Evolutionary conservation across 2,113 vertebrate species (phyloP).

Genomic region (Barbus barbus): DNA sequence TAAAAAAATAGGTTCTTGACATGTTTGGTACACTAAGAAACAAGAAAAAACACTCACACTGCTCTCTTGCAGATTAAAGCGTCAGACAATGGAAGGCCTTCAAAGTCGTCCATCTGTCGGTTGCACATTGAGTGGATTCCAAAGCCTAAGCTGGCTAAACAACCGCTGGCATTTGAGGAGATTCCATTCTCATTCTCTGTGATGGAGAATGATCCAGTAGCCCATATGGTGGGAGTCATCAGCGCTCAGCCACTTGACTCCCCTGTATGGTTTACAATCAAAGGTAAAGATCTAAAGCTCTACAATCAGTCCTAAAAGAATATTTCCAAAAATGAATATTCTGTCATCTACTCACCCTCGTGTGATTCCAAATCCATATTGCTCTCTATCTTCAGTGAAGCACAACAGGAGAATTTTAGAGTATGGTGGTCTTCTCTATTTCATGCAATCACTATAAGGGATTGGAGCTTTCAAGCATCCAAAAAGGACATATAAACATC

Average conservation of each 20-base stretch:
- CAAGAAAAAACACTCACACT: slow-evolving; percentile 1
- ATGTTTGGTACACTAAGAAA: background rate
- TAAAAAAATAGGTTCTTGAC: background rate
- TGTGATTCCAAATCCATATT: background rate
- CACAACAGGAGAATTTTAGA: background rate
- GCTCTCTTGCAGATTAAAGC: slow-evolving; percentile 80
- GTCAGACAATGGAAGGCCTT: slow-evolving; percentile 84
- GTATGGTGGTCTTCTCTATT: background rate
- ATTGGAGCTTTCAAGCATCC: background rate
- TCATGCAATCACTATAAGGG: background rate
- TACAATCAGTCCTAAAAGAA: background rate
- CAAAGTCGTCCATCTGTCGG: slow-evolving; percentile 80
- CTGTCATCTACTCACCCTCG: background rate
- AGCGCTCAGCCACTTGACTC: slow-evolving; percentile 75
- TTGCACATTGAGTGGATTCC: slow-evolving; percentile 87
- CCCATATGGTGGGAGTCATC: slow-evolving; percentile 86
- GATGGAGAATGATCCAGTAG: slow-evolving; percentile 87
- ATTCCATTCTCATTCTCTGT: slow-evolving; percentile 79
- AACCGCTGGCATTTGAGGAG: slow-evolving; percentile 81
- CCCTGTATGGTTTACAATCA: slow-evolving; percentile 86
- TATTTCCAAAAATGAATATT: background rate
- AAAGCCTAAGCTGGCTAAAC: slow-evolving; percentile 73
- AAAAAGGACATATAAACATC: background rate
- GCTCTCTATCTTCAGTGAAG: background rate
- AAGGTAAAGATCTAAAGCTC: slow-evolving; percentile 70